Conservation (phyloP, 2,888 invertebrate species). For the Scaptomyza parva region DNA sequence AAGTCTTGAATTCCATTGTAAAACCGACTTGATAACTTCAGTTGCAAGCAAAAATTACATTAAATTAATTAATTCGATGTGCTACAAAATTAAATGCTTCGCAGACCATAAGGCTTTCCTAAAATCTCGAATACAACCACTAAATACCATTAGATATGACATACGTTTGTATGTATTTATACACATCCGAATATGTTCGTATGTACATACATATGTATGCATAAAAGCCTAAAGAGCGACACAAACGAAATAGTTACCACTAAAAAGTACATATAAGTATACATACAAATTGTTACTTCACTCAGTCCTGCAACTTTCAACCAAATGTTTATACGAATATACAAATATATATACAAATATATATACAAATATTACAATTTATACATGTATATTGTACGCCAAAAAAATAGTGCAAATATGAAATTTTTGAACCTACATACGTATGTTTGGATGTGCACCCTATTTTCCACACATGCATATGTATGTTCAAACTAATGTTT, state of each 20-base stretch:
- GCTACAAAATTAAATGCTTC: neutral
- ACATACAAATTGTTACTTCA: too few species aligned
- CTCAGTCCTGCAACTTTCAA: too few species aligned
- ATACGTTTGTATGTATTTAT: neutral
- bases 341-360: neutral
- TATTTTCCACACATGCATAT: conserved; percentile 2
- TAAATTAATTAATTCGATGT: neutral
- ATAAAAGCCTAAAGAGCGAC: neutral
- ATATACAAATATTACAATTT: neutral
- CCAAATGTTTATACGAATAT: neutral
- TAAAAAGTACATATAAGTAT: neutral
- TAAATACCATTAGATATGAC: neutral
- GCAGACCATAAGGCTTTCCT: neutral
- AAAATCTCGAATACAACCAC: neutral
- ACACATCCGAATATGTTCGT: neutral
- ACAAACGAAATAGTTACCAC: neutral
- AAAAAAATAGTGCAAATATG: neutral
- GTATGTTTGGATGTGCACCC: conserved; percentile 3
- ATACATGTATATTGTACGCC: too few species aligned
- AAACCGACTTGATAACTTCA: too few species aligned
- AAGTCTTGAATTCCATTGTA: too few species aligned
- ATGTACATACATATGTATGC: neutral
- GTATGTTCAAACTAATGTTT: neutral
- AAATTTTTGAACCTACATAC: conserved; percentile 2
- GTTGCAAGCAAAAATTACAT: too few species aligned